phyloP scores from a whole-genome alignment of 2,113 vertebrate genomes.

The Myrmecophaga tridactyla region DNA sequence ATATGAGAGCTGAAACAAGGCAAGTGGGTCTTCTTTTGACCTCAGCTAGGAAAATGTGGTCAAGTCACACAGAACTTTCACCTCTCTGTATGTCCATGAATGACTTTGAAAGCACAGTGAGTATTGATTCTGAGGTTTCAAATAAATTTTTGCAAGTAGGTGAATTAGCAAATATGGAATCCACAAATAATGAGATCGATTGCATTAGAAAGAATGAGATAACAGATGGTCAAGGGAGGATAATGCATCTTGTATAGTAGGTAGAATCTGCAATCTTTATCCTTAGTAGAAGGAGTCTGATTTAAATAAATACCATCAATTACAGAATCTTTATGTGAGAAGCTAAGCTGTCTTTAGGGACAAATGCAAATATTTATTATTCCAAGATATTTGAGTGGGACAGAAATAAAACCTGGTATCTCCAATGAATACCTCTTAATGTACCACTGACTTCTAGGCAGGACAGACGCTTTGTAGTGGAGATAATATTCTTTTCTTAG shows the following conservation, averaged over 20 bases:
- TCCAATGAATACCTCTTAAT: no score
- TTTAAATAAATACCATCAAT: not conserved
- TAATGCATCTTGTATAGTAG: not conserved
- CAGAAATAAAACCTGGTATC: not conserved
- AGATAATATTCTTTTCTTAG: not conserved
- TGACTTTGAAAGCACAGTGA: no score
- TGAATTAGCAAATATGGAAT: no score
- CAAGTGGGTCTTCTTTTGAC: no score
- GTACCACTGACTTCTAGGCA: not conserved
- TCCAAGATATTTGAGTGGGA: not conserved
- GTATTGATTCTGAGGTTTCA: no score
- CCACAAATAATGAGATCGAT: no score
- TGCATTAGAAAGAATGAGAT: not conserved
- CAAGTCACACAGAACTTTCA: no score
- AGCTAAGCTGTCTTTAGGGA: not conserved
- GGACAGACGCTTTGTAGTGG: not conserved
- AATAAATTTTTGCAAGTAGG: no score
- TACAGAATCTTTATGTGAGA: not conserved
- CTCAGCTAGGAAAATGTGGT: no score
- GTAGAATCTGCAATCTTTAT: not conserved
- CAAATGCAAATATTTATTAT: not conserved
- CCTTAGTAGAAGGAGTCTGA: not conserved
- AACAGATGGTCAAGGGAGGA: not conserved
- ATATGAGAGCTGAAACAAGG: no score
- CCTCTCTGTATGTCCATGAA: no score